A percentile compares a stretch with the other conserved stretches of the same genome.
Conservation (phyloP, 2,797 vertebrate genomes). For the Cyclura pinguis region DNA sequence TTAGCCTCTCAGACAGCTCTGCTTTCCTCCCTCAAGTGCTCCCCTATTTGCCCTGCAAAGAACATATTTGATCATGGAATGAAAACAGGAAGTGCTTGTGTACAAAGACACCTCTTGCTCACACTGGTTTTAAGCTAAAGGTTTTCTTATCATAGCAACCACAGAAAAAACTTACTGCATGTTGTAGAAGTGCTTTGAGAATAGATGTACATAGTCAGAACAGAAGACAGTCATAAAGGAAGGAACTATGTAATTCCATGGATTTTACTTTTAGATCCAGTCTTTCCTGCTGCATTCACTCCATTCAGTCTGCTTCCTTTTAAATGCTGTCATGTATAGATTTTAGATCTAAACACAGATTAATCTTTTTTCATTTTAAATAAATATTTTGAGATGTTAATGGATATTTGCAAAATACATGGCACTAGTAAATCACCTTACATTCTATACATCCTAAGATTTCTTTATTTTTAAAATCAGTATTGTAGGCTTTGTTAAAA, state of each 20-base stretch:
- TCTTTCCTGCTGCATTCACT: constrained; percentile 52
- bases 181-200: constrained; percentile 65
- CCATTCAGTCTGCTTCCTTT: constrained; percentile 5
- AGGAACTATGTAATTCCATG: constrained; percentile 65
- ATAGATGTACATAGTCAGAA: constrained; percentile 62
- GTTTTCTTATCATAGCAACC: constrained; percentile 72
- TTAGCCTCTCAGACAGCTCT: constrained; percentile 87
- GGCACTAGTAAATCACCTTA: background rate
- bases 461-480: constrained; percentile 40
- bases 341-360: background rate
- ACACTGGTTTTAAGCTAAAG: constrained; percentile 73
- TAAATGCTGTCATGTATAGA: constrained; percentile 4
- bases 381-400: background rate
- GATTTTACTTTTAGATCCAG: constrained; percentile 65
- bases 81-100: constrained; percentile 94
- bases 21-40: constrained; percentile 86
- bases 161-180: constrained; percentile 29
- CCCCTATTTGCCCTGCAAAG: constrained; percentile 88
- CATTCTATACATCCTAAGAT: background rate
- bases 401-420: constrained; percentile 1
- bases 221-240: constrained; percentile 64
- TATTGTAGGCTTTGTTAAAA: constrained; percentile 40
- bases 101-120: constrained; percentile 88
- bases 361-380: constrained; percentile 1
- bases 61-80: constrained; percentile 88